These are phyloP conservation scores for Luperina testacea DNA, from an alignment of 2,888 invertebrate species.

Conservation along the genomic window DNA sequence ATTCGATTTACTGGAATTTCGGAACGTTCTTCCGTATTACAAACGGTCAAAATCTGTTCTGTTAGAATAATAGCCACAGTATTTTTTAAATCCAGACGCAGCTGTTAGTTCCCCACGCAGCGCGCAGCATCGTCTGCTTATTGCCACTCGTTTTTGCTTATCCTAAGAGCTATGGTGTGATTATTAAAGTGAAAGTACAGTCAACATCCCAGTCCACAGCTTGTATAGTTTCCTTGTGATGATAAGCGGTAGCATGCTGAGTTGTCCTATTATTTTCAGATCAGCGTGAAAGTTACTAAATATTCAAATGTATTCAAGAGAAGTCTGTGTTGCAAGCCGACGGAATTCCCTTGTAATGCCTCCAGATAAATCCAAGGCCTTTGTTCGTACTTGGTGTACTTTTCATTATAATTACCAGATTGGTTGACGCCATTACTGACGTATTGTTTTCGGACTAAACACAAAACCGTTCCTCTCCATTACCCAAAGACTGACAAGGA, in stretches of 20 bases:
- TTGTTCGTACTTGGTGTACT: neutral
- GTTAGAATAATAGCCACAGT: neutral
- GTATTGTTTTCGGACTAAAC: constrained; percentile 48
- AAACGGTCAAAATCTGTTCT: neutral
- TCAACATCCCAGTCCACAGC: neutral
- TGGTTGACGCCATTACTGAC: constrained; percentile 16
- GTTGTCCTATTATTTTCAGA: constrained; percentile 37
- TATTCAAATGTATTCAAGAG: constrained; percentile 52
- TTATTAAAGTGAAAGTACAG: constrained; percentile 8
- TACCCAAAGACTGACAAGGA: constrained; percentile 46
- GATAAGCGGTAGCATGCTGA: constrained; percentile 17
- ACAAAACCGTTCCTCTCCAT: constrained; percentile 44
- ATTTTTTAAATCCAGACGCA: neutral
- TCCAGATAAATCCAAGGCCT: constrained; percentile 29
- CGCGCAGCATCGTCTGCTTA: neutral
- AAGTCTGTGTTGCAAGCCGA: constrained; percentile 17
- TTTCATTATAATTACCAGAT: constrained; percentile 22
- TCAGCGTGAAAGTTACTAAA: constrained; percentile 43
- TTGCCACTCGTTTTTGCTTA: constrained; percentile 13
- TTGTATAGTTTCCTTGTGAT: constrained; percentile 21
- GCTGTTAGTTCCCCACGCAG: neutral
- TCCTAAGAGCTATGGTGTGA: neutral
- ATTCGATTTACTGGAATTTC: constrained; percentile 16
- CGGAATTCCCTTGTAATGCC: constrained; percentile 34
- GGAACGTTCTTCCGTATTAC: neutral